Evolutionary conservation across 2,113 vertebrate genomes (phyloP), one percentile per base, ranked within the genome.

Genomic region (Sinocyclocheilus anophthalmus): DNA sequence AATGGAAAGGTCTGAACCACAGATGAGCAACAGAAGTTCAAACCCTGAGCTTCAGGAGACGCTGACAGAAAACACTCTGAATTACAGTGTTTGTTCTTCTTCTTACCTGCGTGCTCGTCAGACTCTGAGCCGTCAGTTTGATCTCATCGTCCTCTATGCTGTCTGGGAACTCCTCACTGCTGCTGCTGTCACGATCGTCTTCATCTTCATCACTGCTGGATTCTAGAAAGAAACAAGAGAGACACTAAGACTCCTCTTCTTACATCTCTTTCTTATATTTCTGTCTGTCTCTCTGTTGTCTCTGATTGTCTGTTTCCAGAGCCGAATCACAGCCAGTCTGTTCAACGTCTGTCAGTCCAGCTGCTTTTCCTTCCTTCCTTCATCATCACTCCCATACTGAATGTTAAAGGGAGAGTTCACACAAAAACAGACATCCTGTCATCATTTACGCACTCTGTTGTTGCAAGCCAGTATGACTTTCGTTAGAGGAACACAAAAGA

Each of bases 91-190:
- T 24, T 65, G 33, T 30, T 30, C 26, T 33, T n/a, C 3, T 57
- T 12, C 77, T 86, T 89, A 97, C 97, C 63, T 96, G 94, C 79
- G 75, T 79, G 87, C 83, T 90, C 16, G 30, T 37, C 67, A 70
- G 67, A 86, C 92, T 93, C 90, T 84, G 91, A 69, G 90, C 75
- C 0, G 87, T 92, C 88, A 92, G 67, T 70, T 37, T 70, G 67
- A 37, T 20, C 30, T 70, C 33, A 20, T 37, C 95, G 72, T 97
- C 95, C 92, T 97, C 96, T 14, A 95, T 94, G 87, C 95, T 95
- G 93, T 95, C 93, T 0, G 95, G 94, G 92, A 97, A 96, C 87
- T 95, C 96, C 0, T 95, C 94, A 88, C 42, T 45, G 42, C 88
- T 87, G 0, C 88, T 87, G 0, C 30, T 33, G 30, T 92, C 92